Conservation (phyloP, 2,888 invertebrate genomes). For the Ditylenchus weischeri region DNA sequence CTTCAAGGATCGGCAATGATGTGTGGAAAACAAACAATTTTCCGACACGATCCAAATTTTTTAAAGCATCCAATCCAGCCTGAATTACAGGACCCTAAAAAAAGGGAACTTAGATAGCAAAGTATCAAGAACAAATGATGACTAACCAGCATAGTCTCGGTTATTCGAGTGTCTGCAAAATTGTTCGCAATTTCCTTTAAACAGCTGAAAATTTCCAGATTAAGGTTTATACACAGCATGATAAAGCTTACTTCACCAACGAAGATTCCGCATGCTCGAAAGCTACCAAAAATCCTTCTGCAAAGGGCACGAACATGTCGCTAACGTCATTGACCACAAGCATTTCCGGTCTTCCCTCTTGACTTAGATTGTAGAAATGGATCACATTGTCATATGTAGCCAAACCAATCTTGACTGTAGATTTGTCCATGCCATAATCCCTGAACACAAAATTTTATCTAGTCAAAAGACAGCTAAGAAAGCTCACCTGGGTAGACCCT, state of each 20-base stretch:
- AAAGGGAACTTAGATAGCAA: neutral
- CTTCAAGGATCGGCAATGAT: conserved; percentile 79
- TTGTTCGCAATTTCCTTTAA: conserved; percentile 84
- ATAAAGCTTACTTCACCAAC: conserved; percentile 66
- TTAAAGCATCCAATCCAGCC: conserved; percentile 92
- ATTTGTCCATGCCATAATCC: conserved; percentile 61
- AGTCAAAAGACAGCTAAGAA: neutral
- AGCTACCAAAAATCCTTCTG: conserved; percentile 84
- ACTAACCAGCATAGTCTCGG: conserved; percentile 74
- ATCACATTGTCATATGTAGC: conserved; percentile 92
- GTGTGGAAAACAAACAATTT: conserved; percentile 94
- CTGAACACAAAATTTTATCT: conserved; percentile 48
- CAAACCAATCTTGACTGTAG: conserved; percentile 84
- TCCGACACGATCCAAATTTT: conserved; percentile 67
- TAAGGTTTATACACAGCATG: too few species aligned
- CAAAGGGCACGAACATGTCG: conserved; percentile 94
- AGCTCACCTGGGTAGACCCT: conserved; percentile 76
- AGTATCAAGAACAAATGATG: neutral
- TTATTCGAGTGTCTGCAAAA: conserved; percentile 89
- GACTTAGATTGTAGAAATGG: conserved; percentile 81
- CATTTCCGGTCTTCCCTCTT: conserved; percentile 33
- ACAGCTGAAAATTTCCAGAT: conserved; percentile 28
- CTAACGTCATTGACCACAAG: conserved; percentile 69
- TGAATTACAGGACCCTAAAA: conserved; percentile 84
- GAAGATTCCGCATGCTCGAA: conserved; percentile 80